Evolutionary conservation across 2,797 vertebrate species (phyloP), one percentile per base, ranked within the genome.

Genomic region (Chaunax sp.): DNA sequence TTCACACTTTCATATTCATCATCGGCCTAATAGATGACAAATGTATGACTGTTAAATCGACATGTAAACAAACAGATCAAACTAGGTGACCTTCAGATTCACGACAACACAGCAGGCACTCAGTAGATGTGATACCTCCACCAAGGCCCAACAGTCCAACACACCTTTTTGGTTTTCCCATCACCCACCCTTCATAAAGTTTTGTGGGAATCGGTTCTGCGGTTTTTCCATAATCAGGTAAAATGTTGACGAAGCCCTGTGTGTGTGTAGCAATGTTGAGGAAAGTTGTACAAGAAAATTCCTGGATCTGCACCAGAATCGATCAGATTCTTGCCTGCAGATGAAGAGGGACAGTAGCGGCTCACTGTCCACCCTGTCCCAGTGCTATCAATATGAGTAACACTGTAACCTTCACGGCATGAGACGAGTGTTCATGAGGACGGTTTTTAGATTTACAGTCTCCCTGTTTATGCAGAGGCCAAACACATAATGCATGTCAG

Each of bases 71-170:
- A 30, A 9, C 20, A 47, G 50, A 64, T 74, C 65, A 71, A 65
- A 79, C 46, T 10, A 35, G 43, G 6, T 37, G 22, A 65, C 64
- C 56, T 50, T 55, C 14, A 54, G 51, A 51, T 45, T 59, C 15
- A 51, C 51, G 25, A 50, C 12, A 60, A 41, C 12, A 46, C 33
- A 60, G 19, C 19, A 2, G 9, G 28, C 28, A 30, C 28, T 30
- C 28, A 30, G 9, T 30, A 30, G 28, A 9, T 5, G 9, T 5
- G 5, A 3, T 30, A 30, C 28, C 28, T 30, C 28, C 28, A 30
- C n/a, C n/a, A 9, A 30, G 28, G 28, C 9, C 3, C 35, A 14
- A 37, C 10, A 37, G 13, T 12, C 35, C 35, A 12, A 14, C 35
- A 13, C 9, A 30, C 9, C 2, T 30, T 9, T 30, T 30, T 30